Percentiles rank a stretch among this genome's conserved stretches.
These are phyloP conservation scores for Thymelicus acteon DNA, from an alignment of 2,888 invertebrate genomes.

Conservation along the genomic window DNA sequence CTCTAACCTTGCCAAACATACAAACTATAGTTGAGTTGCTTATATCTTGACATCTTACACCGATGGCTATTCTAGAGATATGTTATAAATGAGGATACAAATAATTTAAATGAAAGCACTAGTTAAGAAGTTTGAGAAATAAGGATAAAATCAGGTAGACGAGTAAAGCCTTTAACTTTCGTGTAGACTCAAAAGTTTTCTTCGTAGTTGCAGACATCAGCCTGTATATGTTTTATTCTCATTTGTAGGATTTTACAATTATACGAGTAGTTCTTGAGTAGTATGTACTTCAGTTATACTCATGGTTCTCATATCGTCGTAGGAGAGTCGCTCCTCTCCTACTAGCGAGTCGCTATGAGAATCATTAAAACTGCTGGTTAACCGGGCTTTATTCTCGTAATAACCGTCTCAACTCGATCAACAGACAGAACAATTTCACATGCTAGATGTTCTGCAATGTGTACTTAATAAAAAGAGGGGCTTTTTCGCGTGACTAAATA, in stretches of 20 bases:
- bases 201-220: not conserved
- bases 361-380: conserved; percentile 9
- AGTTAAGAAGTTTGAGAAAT: too few species aligned
- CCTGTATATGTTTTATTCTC: not conserved
- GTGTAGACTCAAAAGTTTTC: not conserved
- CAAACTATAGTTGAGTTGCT: too few species aligned
- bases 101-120: too few species aligned
- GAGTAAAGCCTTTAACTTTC: not conserved
- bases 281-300: not conserved
- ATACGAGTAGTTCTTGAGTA: conserved; percentile 3
- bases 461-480: too few species aligned
- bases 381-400: not conserved
- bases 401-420: not conserved
- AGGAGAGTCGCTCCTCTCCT: too few species aligned
- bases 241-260: conserved; percentile 8
- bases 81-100: too few species aligned
- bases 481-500: too few species aligned
- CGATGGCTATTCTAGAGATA: too few species aligned
- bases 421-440: too few species aligned
- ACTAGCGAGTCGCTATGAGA: not conserved
- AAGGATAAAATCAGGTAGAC: not conserved
- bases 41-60: too few species aligned
- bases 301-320: not conserved
- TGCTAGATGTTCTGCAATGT: too few species aligned
- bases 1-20: too few species aligned